Evolutionary conservation across 2,797 vertebrate species (phyloP).

Genomic region (Artibeus jamaicensis): DNA sequence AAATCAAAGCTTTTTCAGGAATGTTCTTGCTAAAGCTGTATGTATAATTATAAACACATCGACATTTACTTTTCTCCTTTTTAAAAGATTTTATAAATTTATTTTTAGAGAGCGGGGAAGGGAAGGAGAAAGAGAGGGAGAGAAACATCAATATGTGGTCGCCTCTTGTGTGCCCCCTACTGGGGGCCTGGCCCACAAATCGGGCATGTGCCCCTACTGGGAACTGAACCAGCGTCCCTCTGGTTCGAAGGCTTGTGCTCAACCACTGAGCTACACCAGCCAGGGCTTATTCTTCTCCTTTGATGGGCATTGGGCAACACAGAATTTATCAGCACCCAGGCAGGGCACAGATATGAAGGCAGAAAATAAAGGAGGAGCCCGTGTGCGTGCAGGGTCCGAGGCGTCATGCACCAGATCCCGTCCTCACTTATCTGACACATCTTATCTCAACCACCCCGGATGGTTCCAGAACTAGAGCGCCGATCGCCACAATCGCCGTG

Average conservation of each 20-base stretch:
- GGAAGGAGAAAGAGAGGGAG: too few relatives aligned
- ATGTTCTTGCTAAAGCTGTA: background rate
- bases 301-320: background rate
- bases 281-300: background rate
- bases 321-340: background rate
- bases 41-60: background rate
- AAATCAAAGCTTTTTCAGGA: conserved; percentile 19
- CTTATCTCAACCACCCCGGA: background rate
- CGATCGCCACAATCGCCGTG: background rate
- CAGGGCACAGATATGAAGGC: background rate
- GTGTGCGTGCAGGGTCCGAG: background rate
- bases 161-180: too few relatives aligned
- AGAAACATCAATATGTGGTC: too few relatives aligned
- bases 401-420: background rate
- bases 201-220: too few relatives aligned
- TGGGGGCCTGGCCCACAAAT: too few relatives aligned
- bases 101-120: too few relatives aligned
- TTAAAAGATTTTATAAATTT: too few relatives aligned
- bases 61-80: background rate
- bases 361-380: background rate
- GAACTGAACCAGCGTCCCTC: too few relatives aligned
- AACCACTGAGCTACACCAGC: too few relatives aligned
- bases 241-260: too few relatives aligned
- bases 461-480: background rate
- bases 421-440: conserved; percentile 26